phyloP scores from a whole-genome alignment of 1,140 invertebrate species.

The Linepithema humile region DNA sequence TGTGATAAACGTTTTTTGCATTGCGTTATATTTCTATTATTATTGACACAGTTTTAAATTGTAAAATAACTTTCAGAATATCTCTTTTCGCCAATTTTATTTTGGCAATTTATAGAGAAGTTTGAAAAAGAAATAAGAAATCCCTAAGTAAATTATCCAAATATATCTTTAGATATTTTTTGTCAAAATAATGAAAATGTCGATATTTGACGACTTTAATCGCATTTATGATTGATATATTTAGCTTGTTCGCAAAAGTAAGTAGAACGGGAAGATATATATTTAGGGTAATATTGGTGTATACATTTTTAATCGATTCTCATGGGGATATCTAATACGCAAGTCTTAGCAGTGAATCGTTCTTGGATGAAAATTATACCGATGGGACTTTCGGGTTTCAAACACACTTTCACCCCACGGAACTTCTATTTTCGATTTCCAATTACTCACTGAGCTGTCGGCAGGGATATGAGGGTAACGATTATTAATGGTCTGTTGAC shows the following conservation, averaged over 20 bases:
- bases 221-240: conserved; percentile 40
- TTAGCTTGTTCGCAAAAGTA: conserved; percentile 22
- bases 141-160: conserved; percentile 10
- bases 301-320: neutral
- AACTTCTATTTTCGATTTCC: conserved; percentile 45
- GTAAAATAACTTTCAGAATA: neutral
- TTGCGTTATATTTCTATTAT: neutral
- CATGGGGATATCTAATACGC: conserved; percentile 4
- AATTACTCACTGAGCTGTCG: conserved; percentile 45
- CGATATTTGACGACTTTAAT: conserved; percentile 37
- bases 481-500: conserved; percentile 66
- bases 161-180: conserved; percentile 16
- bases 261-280: neutral
- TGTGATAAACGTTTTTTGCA: neutral
- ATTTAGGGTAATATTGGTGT: conserved; percentile 26
- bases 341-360: conserved; percentile 4
- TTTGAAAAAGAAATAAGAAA: conserved; percentile 1
- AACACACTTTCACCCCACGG: neutral
- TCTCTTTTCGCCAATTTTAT: neutral
- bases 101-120: neutral
- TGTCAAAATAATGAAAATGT: conserved; percentile 19
- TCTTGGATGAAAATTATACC: conserved; percentile 32
- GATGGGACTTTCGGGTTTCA: conserved; percentile 44
- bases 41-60: neutral
- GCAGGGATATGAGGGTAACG: conserved; percentile 45